Conservation (phyloP, 2,888 invertebrate species). For the Scaptomyza polygonia region DNA sequence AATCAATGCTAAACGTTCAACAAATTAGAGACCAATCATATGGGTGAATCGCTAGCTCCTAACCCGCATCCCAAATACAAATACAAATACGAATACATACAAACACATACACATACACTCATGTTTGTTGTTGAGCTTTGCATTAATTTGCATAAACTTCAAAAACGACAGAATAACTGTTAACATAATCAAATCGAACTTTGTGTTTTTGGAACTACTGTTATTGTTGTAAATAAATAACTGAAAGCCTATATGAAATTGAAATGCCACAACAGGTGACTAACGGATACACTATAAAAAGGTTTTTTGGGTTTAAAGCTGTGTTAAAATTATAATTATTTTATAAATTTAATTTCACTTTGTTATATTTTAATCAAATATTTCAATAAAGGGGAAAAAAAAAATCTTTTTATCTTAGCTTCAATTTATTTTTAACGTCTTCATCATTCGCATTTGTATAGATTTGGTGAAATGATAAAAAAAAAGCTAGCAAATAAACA, state of each 20-base stretch:
- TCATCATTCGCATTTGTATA: conserved; percentile 24
- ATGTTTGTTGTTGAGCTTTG: conserved; percentile 55
- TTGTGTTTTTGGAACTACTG: conserved; percentile 17
- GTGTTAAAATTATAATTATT: too few species aligned
- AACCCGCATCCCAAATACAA: conserved; percentile 35
- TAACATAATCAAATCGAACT: conserved; percentile 64
- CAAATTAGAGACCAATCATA: conserved; percentile 70
- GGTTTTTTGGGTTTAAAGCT: neutral
- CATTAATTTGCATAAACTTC: conserved; percentile 73
- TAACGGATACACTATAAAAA: conserved; percentile 13
- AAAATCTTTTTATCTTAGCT: too few species aligned
- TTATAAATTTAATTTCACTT: too few species aligned
- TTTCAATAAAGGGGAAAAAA: too few species aligned
- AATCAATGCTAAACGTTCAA: conserved; percentile 26
- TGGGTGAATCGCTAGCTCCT: conserved; percentile 59
- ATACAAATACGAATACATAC: too few species aligned
- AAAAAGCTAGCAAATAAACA: conserved; percentile 2
- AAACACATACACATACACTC: conserved; percentile 12
- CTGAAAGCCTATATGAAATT: conserved; percentile 18
- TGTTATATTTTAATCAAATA: too few species aligned
- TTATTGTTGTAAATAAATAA: conserved; percentile 58
- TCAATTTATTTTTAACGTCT: too few species aligned
- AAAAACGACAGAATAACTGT: conserved; percentile 68
- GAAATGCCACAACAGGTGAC: neutral
- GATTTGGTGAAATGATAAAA: conserved; percentile 50